Percentiles rank a stretch among this genome's conserved stretches.
Conservation (phyloP, 2,113 vertebrate species). For the Bagarius yarrelli region DNA sequence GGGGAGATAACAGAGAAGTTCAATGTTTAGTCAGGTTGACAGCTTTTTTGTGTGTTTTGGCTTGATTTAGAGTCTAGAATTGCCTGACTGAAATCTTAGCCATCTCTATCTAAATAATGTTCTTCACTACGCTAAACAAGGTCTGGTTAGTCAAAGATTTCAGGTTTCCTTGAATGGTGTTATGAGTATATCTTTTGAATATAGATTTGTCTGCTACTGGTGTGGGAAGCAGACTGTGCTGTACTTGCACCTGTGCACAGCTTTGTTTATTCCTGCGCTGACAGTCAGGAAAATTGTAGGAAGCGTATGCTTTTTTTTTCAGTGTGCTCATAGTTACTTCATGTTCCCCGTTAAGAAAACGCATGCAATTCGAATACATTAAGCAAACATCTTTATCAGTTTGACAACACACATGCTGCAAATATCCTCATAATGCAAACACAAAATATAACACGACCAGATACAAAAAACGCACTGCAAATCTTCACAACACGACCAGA, state of each 20-base stretch:
- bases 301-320: background rate
- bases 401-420: too few species aligned
- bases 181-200: background rate
- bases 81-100: slow-evolving; percentile 16
- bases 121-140: background rate
- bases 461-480: too few species aligned
- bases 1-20: slow-evolving; percentile 5
- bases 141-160: background rate
- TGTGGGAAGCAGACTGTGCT: background rate
- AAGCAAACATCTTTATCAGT: too few species aligned
- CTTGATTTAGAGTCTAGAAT: slow-evolving; percentile 12
- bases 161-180: background rate
- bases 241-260: background rate
- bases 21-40: slow-evolving; percentile 12
- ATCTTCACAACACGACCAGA: too few species aligned
- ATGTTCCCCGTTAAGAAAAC: too few species aligned
- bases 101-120: background rate
- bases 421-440: too few species aligned
- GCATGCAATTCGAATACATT: too few species aligned
- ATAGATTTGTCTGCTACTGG: background rate
- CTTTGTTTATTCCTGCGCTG: background rate
- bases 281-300: background rate
- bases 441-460: too few species aligned
- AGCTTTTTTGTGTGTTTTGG: slow-evolving; percentile 12
- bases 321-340: too few species aligned